Evolutionary conservation across 2,113 vertebrate genomes (phyloP).

Genomic region (Macrotis lagotis): DNA sequence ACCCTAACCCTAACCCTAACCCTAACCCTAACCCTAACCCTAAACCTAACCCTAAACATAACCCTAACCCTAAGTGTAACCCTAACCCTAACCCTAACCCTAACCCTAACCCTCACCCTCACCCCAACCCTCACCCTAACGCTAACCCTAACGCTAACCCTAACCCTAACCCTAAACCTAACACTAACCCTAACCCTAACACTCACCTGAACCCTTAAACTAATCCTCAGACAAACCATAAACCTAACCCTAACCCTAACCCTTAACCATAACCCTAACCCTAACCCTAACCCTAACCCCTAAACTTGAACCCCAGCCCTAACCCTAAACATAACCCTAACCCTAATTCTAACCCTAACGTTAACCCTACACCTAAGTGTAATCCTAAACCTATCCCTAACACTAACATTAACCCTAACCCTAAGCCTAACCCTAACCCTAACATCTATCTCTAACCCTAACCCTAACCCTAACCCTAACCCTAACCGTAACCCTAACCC

Average conservation of each 20-base stretch:
- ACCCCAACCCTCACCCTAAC: too few relatives aligned
- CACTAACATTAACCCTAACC: too few relatives aligned
- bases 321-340: conserved; percentile 21
- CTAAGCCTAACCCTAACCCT: too few relatives aligned
- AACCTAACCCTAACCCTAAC: conserved; percentile 28
- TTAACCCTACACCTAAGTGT: too few relatives aligned
- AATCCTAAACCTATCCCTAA: too few relatives aligned
- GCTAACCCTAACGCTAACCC: too few relatives aligned
- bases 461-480: neutral
- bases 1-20: conserved; percentile 31
- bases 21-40: conserved; percentile 28
- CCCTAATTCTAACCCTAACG: too few relatives aligned
- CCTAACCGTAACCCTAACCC: conserved; percentile 41
- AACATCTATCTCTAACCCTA: too few relatives aligned
- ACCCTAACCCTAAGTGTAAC: conserved; percentile 12
- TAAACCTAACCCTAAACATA: neutral
- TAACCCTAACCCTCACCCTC: conserved; percentile 29
- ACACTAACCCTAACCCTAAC: too few relatives aligned
- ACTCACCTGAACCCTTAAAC: too few relatives aligned
- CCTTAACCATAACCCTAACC: conserved; percentile 18
- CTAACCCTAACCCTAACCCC: neutral
- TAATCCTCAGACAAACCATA: too few relatives aligned
- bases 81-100: conserved; percentile 34
- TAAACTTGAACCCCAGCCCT: conserved; percentile 13
- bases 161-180: too few relatives aligned